Base-by-base conservation (phyloP, 2,888 invertebrate genomes). In the Nematopogon swammerdamellus region DNA sequence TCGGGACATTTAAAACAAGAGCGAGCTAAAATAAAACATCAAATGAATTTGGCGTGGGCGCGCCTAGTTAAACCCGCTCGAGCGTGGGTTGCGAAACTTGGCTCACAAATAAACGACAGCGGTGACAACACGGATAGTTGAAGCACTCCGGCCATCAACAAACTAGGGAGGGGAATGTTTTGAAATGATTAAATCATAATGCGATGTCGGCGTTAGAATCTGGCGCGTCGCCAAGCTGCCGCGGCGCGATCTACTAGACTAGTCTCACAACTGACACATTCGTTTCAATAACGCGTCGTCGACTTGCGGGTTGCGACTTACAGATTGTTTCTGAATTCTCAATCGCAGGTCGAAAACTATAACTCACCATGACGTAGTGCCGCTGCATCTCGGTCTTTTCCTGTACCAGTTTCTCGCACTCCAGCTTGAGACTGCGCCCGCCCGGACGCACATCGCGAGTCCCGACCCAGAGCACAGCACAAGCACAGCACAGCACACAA, bases 341-440 rank as follows among this genome's bases (percentile, higher is more conserved):
- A 25, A 25, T 25, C 25, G 5, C 25, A 8, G 25, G 4, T 25
- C 8, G 4, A 25, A 25, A 25, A 25, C 25, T 25, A 6, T 4
- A 8, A 25, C 57, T 88, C 84, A 97, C 96, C 96, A 97, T 97
- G 63, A 97, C 96, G 84, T 97, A 97, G 85, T 97, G 96, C 77
- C 97, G 85, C 80, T 97, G 97, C 90, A 97, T 95, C 84, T 97
- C 96, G 62, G 96, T 97, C 83, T 97, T 97, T 81, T 97, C 97
- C 75, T 90, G 92, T 56, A 92, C 95, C 72, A 97, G 80, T 81
- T 98, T 97, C 76, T 97, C 97, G 82, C 95, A 95, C 83, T 97
- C 97, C 81, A 96, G 85, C 84, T 97, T 96, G 68, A 97, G 84
- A 75, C 96, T 97, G 87, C 36, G 14, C 11, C 36, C 8, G 25